These are phyloP conservation scores for Labroides dimidiatus DNA, from an alignment of 2,797 vertebrate genomes.

Conservation along the genomic window DNA sequence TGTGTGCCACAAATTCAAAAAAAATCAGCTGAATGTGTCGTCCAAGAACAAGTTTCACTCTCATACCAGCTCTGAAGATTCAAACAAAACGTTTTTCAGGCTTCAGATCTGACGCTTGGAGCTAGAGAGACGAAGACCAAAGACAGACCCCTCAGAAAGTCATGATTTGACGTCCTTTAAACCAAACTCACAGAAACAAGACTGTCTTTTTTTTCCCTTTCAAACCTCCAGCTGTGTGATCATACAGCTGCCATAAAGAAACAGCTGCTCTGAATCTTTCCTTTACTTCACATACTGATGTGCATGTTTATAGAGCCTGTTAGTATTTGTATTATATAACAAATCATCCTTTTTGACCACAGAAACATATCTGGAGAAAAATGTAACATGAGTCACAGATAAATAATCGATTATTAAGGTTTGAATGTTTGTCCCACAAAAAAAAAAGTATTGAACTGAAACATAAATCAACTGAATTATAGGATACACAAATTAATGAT, in stretches of 20 bases:
- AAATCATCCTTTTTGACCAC: conserved; percentile 1
- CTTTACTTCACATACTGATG: no score
- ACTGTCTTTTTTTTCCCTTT: no score
- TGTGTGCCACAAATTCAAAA: neutral
- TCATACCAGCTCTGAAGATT: neutral
- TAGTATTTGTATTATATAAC: neutral
- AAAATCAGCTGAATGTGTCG: neutral
- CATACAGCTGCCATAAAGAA: no score
- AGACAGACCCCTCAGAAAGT: no score
- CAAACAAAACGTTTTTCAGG: no score
- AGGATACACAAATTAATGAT: conserved; percentile 33
- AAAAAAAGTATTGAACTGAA: conserved; percentile 17
- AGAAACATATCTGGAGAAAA: conserved; percentile 12
- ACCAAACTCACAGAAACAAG: no score
- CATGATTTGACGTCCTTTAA: no score
- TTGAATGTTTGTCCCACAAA: conserved; percentile 4
- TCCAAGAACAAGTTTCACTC: neutral
- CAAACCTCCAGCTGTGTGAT: no score
- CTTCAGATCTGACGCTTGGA: no score
- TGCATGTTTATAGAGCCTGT: neutral
- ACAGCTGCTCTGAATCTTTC: neutral
- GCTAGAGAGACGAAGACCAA: no score
- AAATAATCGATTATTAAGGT: conserved; percentile 1
- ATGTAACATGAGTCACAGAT: conserved; percentile 26
- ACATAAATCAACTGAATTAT: conserved; percentile 23